Conservation (phyloP, 2,888 invertebrate genomes). For the Trissolcus brochymenae region DNA sequence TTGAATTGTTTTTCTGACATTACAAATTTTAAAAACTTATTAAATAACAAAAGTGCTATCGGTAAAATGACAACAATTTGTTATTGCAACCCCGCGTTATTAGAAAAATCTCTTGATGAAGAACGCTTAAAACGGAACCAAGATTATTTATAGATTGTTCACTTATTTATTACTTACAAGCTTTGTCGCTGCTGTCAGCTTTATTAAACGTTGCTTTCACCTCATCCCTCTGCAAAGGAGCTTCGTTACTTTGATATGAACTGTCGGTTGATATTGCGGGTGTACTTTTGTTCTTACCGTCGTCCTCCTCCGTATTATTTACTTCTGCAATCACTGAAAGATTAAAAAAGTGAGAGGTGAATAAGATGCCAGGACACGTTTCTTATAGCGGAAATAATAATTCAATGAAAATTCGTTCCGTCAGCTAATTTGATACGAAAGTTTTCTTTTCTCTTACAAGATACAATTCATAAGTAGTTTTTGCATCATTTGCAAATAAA, state of each 20-base stretch:
- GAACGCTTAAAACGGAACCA: neutral
- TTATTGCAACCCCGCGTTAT: neutral
- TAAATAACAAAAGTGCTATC: no score
- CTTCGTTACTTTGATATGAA: constrained; percentile 78
- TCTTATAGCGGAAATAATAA: constrained; percentile 8
- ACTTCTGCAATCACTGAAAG: constrained; percentile 76
- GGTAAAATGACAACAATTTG: neutral
- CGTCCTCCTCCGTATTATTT: constrained; percentile 81
- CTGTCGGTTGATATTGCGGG: constrained; percentile 76
- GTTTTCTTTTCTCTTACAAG: neutral
- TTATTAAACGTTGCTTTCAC: constrained; percentile 80
- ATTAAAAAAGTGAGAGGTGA: constrained; percentile 34
- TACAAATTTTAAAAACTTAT: no score
- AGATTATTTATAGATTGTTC: constrained; percentile 23
- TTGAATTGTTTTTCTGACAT: no score
- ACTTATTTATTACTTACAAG: constrained; percentile 68
- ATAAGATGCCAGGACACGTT: constrained; percentile 25
- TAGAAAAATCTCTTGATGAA: neutral
- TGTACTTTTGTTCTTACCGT: constrained; percentile 74
- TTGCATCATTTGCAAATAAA: no score
- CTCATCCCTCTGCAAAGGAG: constrained; percentile 83
- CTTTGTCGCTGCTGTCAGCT: constrained; percentile 77
- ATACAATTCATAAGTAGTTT: neutral
- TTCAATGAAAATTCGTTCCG: constrained; percentile 8
- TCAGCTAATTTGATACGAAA: constrained; percentile 12